These are phyloP conservation scores for Portevinia maculata DNA, from an alignment of 2,888 invertebrate genomes.

Conservation along the genomic window DNA sequence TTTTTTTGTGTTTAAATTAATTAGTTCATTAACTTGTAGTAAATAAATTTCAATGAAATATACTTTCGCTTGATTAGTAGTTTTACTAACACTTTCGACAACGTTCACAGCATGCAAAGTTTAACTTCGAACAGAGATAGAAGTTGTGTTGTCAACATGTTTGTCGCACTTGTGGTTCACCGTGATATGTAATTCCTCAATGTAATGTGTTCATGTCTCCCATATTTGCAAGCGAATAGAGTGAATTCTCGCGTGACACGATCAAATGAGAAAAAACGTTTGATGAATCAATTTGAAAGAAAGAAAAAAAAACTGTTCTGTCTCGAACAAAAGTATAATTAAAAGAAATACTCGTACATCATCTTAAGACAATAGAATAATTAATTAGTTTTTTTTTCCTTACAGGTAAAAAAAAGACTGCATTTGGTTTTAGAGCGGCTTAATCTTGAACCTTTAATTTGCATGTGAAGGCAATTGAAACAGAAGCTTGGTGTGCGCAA, in stretches of 20 bases:
- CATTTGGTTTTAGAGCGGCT: conserved; percentile 1
- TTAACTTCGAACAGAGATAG: conserved; percentile 28
- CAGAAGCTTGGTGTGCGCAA: background rate
- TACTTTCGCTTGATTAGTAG: conserved; percentile 17
- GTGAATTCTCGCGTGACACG: conserved; percentile 41
- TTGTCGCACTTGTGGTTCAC: conserved; percentile 61
- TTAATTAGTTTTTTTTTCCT: conserved; percentile 35
- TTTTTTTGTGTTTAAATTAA: conserved; percentile 34
- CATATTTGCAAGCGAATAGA: conserved; percentile 37
- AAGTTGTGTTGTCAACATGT: conserved; percentile 47
- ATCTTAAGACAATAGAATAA: conserved; percentile 36
- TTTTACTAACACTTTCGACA: conserved; percentile 43
- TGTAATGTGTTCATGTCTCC: conserved; percentile 45
- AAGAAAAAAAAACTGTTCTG: conserved; percentile 19
- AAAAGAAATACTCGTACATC: conserved; percentile 10
- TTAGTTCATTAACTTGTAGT: conserved; percentile 52
- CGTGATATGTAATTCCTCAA: conserved; percentile 58
- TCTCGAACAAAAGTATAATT: conserved; percentile 48
- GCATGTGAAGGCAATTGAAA: conserved; percentile 46
- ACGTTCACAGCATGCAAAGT: conserved; percentile 43
- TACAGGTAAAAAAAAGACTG: conserved; percentile 18
- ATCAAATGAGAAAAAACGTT: conserved; percentile 35
- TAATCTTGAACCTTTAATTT: conserved; percentile 6
- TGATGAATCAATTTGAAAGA: conserved; percentile 67
- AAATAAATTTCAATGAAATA: conserved; percentile 15